phyloP scores from a whole-genome alignment of 2,113 vertebrate genomes.

The Spermophilus dauricus region DNA sequence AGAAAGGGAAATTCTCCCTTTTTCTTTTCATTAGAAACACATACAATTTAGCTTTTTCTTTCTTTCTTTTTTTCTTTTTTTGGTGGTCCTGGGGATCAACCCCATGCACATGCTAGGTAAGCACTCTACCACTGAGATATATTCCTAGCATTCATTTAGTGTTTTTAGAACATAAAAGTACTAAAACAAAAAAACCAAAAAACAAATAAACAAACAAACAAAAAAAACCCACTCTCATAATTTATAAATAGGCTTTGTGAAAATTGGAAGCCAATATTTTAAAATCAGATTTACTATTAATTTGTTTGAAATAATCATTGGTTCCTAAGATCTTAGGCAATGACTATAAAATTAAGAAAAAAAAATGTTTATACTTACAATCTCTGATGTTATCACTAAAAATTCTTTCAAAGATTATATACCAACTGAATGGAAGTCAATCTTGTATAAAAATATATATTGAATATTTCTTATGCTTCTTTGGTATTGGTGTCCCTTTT shows the following conservation, averaged over 20 bases:
- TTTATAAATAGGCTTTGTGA: not conserved
- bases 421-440: not conserved
- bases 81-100: not conserved
- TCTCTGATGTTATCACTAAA: not conserved
- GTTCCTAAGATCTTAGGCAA: not conserved
- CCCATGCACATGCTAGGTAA: rapidly evolving
- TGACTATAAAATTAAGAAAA: not conserved
- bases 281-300: not conserved
- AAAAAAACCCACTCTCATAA: not conserved
- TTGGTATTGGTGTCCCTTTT: not conserved
- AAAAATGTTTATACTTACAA: not conserved
- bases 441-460: not conserved
- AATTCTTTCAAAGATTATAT: not conserved
- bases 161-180: not conserved
- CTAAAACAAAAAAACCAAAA: not conserved
- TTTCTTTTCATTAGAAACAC: not conserved
- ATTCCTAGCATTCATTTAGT: not conserved
- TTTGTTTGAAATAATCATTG: constrained; percentile 8
- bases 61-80: not conserved
- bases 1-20: not conserved
- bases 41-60: not conserved
- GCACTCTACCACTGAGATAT: not conserved
- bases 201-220: too few relatives aligned
- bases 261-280: not conserved
- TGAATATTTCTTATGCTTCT: not conserved